Base-by-base conservation (phyloP, 2,797 vertebrate genomes). In the Gadopsis marmoratus region DNA sequence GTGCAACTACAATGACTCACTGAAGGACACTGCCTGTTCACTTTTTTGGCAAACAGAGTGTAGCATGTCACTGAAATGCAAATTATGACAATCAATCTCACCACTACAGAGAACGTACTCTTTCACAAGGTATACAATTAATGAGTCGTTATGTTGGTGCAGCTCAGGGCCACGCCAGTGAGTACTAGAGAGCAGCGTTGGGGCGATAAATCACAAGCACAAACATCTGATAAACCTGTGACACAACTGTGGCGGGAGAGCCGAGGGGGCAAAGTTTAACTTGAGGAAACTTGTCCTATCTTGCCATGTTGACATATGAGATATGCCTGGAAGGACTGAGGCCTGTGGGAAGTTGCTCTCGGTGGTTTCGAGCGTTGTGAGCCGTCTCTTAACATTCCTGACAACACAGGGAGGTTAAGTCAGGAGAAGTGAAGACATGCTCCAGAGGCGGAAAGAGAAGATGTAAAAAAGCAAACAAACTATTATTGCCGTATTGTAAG, bases 181-280 rank as follows among this genome's bases (percentile, higher is more conserved):
- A 65, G 56, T 13, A n/a, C 10, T 23, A 13, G 39, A 19, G 5
- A 2, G 4, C 33, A 35, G 17, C 3, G 12, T 11, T 31, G 53
- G 35, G 14, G 23, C 1, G 54, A 37, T 58, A 45, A 82, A 55
- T 68, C 39, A 63, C 64, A 75, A 75, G 63, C 21, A 59, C 45
- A 77, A 88, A 86, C 66, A 71, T 74, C 78, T 81, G 77, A 88
- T 64, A 73, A 86, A 60, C 21, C 29, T 31, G 55, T 43, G 48
- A 81, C 70, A 41, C 21, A n/a, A 23, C 65, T 8, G 35, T 76
- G 64, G 59, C 3, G 1, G 3, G 39, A 71, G 17, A 29, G 41
- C 51, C 0, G 41, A 43, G 55, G 29, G 81, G 82, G 51, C 86
- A 90, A 92, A 90, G 71, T 86, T 88, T 86, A 94, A 94, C 81